Conservation (phyloP, 2,888 invertebrate species). For the Athalia cordata region DNA sequence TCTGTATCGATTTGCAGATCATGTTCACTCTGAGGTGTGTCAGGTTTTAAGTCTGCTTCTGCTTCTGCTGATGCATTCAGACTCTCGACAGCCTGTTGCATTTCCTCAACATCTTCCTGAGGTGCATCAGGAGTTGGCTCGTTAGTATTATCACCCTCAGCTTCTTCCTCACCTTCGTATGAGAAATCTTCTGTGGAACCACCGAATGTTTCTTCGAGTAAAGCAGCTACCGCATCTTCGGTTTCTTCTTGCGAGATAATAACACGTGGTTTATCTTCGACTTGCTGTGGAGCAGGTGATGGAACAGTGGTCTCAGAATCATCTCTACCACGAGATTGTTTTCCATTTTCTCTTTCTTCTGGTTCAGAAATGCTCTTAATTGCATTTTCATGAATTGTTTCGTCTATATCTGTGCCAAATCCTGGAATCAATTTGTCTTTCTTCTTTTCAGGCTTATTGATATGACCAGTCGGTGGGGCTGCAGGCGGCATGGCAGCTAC, state of each 20-base stretch:
- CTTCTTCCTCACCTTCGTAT: constrained; percentile 73
- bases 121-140: constrained; percentile 76
- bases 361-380: constrained; percentile 85
- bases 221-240: constrained; percentile 92
- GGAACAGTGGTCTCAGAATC: constrained; percentile 70
- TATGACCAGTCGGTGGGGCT: constrained; percentile 50
- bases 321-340: constrained; percentile 60
- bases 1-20: constrained; percentile 91
- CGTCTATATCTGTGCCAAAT: constrained; percentile 81
- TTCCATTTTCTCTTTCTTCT: constrained; percentile 66
- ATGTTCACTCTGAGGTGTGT: constrained; percentile 89
- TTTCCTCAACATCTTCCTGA: constrained; percentile 87
- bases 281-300: constrained; percentile 77
- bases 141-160: constrained; percentile 65
- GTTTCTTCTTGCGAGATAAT: constrained; percentile 94
- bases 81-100: constrained; percentile 89
- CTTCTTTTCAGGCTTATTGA: constrained; percentile 73
- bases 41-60: constrained; percentile 79
- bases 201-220: constrained; percentile 90
- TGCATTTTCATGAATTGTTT: constrained; percentile 85
- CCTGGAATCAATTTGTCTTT: constrained; percentile 81
- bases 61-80: constrained; percentile 79
- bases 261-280: constrained; percentile 86
- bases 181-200: constrained; percentile 75
- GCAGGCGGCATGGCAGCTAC: constrained; percentile 54